These are phyloP conservation scores for Polydrusus tereticollis DNA, from an alignment of 2,888 invertebrate genomes.

Conservation along the genomic window DNA sequence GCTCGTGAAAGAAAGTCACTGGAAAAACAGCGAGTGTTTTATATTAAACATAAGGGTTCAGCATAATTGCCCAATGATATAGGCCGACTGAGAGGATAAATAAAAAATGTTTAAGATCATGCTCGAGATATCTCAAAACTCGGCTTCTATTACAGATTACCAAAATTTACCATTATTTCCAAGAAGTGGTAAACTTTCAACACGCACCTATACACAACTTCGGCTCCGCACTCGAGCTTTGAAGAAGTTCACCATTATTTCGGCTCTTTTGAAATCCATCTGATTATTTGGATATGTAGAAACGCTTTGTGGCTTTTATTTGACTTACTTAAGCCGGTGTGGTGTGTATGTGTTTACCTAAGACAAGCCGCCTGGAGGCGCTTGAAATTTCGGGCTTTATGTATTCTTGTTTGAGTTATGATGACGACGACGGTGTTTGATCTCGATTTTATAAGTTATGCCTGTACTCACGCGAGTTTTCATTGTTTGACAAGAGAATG, in stretches of 20 bases:
- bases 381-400: conserved; percentile 20
- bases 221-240: no score
- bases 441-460: conserved; percentile 23
- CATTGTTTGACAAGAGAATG: neutral
- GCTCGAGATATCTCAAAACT: no score
- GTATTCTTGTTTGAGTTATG: conserved; percentile 38
- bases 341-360: conserved; percentile 58
- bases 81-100: no score
- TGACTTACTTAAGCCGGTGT: conserved; percentile 57
- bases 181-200: no score
- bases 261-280: conserved; percentile 59
- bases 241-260: conserved; percentile 27
- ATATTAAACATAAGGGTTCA: no score
- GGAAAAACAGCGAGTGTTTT: no score
- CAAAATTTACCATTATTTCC: no score
- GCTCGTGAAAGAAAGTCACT: no score
- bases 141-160: no score
- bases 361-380: conserved; percentile 44
- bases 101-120: no score
- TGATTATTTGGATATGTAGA: conserved; percentile 62
- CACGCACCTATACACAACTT: no score
- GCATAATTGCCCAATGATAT: no score
- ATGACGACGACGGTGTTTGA: conserved; percentile 30
- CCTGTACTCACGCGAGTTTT: neutral
- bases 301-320: conserved; percentile 58